Evolutionary conservation across 2,888 invertebrate genomes (phyloP).

Genomic region (Lithosia quadra): DNA sequence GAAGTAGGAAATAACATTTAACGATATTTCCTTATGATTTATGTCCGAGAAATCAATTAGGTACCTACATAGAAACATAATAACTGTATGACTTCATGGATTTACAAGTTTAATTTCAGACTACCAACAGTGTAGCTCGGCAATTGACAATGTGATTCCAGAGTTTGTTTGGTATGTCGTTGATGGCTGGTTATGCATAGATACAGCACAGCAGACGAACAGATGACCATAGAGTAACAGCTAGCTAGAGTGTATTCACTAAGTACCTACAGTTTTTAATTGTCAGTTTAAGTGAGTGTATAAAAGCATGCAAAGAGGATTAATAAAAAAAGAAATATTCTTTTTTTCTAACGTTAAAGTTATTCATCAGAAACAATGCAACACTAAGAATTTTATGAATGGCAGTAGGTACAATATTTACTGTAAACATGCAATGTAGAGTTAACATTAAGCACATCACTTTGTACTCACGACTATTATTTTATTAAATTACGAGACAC

Average conservation of each 20-base stretch:
- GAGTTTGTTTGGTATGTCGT: constrained; percentile 20
- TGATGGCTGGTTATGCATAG: constrained; percentile 13
- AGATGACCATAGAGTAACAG: constrained; percentile 14
- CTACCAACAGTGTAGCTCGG: constrained; percentile 3
- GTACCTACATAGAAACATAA: constrained; percentile 29
- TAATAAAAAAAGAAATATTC: not conserved
- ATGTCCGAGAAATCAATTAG: constrained; percentile 40
- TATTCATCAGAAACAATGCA: constrained; percentile 4
- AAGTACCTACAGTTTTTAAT: not conserved
- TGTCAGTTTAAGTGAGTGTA: too few relatives aligned
- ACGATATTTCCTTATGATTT: constrained; percentile 38
- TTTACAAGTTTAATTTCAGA: constrained; percentile 25
- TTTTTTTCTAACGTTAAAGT: not conserved
- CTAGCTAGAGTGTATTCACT: constrained; percentile 3
- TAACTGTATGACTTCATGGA: constrained; percentile 27
- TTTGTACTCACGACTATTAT: not conserved
- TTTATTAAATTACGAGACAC: not conserved
- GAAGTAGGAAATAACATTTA: constrained; percentile 37
- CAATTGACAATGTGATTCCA: constrained; percentile 22
- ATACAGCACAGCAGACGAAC: constrained; percentile 12
- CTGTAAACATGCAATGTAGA: not conserved
- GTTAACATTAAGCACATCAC: not conserved
- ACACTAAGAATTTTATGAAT: not conserved
- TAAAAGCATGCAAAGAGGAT: too few relatives aligned
- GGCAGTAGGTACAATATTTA: constrained; percentile 4